These are phyloP conservation scores for Crocodylus rhombifer DNA, from an alignment of 2,797 vertebrate species.

Conservation along the genomic window DNA sequence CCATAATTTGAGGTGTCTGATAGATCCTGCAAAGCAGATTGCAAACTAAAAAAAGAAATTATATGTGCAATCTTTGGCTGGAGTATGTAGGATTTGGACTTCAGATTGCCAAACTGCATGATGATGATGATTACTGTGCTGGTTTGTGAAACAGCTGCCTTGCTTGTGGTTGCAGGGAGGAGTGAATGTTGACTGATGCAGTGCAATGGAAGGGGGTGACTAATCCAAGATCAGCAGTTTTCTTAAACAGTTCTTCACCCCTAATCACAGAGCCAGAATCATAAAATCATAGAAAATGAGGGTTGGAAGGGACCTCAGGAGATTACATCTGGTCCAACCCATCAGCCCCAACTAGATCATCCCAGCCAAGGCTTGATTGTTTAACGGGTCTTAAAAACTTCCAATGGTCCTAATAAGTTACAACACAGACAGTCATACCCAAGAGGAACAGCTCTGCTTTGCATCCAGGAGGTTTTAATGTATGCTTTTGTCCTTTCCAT, in stretches of 20 bases:
- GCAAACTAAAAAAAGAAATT: slow-evolving; percentile 1
- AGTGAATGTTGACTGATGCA: background rate
- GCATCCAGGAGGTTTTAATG: slow-evolving; percentile 29
- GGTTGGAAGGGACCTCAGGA: too few species aligned
- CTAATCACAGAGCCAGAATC: background rate
- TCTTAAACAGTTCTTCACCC: background rate
- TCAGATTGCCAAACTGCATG: background rate
- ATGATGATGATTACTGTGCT: background rate
- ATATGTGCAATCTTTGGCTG: background rate
- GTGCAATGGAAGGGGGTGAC: background rate
- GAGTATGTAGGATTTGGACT: background rate
- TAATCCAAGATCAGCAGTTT: background rate
- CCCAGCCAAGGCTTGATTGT: too few species aligned
- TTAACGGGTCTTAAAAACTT: too few species aligned
- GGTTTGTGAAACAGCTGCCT: background rate
- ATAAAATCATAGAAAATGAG: too few species aligned
- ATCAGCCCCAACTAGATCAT: too few species aligned
- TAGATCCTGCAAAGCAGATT: background rate
- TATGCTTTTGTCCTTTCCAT: slow-evolving; percentile 30
- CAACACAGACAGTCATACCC: slow-evolving; percentile 17
- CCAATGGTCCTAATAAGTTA: rapidly evolving
- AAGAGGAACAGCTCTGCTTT: background rate
- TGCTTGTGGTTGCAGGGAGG: background rate
- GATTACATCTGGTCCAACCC: too few species aligned
- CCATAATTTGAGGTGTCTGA: background rate